Conservation (phyloP, 2,888 invertebrate genomes). For the Charanyca ferruginea region DNA sequence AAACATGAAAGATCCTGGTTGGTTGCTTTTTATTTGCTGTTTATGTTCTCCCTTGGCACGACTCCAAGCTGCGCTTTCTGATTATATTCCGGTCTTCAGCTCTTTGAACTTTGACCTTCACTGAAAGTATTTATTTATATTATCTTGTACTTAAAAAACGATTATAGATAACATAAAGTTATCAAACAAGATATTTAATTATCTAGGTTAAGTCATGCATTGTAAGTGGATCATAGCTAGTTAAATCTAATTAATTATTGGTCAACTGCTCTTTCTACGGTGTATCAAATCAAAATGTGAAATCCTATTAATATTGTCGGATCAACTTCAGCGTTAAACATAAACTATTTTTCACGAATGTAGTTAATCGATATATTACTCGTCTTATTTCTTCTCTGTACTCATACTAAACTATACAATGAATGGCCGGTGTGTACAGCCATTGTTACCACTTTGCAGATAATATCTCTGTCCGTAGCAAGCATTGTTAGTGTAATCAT, state of each 20-base stretch:
- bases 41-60: conserved; percentile 37
- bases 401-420: conserved; percentile 45
- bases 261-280: background rate
- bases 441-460: conserved; percentile 61
- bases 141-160: conserved; percentile 39
- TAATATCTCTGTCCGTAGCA: conserved; percentile 54
- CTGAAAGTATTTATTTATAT: conserved; percentile 32
- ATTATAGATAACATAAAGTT: conserved; percentile 28
- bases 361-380: conserved; percentile 6
- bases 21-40: conserved; percentile 53
- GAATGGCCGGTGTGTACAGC: conserved; percentile 61
- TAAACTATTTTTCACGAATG: background rate
- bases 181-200: conserved; percentile 34
- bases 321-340: background rate
- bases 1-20: conserved; percentile 52
- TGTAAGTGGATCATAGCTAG: conserved; percentile 7
- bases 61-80: conserved; percentile 49
- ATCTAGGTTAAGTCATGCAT: conserved; percentile 35
- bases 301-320: background rate
- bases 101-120: conserved; percentile 53
- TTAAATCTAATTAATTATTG: conserved; percentile 10
- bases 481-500: conserved; percentile 61
- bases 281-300: background rate
- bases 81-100: conserved; percentile 48
- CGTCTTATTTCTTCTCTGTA: conserved; percentile 22